phyloP scores from a whole-genome alignment of 2,888 invertebrate species.

The Oscheius sp. region DNA sequence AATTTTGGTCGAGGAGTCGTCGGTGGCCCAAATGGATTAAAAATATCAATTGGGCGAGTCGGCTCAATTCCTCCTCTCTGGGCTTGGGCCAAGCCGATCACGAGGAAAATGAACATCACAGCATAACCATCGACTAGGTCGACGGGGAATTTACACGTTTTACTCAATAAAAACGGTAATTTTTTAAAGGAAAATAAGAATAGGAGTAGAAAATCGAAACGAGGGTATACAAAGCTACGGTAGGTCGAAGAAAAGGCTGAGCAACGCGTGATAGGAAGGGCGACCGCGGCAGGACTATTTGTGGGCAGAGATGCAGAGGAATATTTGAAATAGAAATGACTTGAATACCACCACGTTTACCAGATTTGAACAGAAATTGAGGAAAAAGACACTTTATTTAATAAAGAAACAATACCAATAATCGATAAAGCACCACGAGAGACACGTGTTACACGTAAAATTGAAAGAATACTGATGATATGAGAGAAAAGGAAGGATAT shows the following conservation, averaged over 20 bases:
- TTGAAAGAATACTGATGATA: constrained; percentile 12
- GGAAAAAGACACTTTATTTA: neutral
- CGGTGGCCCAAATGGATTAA: constrained; percentile 63
- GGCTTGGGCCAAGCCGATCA: constrained; percentile 1
- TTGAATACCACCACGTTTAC: too few relatives aligned
- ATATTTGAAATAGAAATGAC: neutral
- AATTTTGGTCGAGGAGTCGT: constrained; percentile 50
- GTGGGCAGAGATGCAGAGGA: neutral
- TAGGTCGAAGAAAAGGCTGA: neutral
- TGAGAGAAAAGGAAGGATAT: neutral
- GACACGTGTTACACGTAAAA: constrained; percentile 30
- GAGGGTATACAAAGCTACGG: neutral
- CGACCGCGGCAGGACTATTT: neutral
- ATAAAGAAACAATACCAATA: too few relatives aligned
- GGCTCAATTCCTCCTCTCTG: constrained; percentile 45
- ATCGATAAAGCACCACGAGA: neutral
- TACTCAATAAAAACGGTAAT: neutral
- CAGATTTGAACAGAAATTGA: too few relatives aligned
- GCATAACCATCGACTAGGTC: too few relatives aligned
- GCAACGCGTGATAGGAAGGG: constrained; percentile 1
- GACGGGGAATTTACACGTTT: neutral
- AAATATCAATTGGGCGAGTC: constrained; percentile 66
- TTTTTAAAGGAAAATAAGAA: neutral
- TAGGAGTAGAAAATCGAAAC: neutral
- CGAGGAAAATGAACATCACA: constrained; percentile 1